Conservation (phyloP, 2,888 invertebrate genomes). For the Chrysolina oricalcia region DNA sequence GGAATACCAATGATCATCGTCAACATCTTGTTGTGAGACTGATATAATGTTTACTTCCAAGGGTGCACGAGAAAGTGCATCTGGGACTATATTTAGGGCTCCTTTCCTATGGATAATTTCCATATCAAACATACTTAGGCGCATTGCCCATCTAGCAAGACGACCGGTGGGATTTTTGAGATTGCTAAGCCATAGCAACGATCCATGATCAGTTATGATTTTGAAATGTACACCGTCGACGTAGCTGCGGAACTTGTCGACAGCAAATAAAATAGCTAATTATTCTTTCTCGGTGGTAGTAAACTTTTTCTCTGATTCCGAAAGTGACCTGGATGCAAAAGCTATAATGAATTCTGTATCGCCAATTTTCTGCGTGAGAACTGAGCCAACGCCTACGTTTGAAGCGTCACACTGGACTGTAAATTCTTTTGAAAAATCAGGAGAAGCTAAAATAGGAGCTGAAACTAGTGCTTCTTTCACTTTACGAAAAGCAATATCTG, state of each 20-base stretch:
- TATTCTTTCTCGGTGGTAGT: no score
- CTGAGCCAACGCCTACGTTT: constrained; percentile 35
- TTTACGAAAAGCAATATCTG: constrained; percentile 38
- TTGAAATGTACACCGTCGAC: no score
- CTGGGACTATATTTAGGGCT: constrained; percentile 31
- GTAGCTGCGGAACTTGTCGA: no score
- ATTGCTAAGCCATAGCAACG: neutral
- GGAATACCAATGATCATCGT: constrained; percentile 20
- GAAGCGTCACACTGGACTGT: constrained; percentile 59
- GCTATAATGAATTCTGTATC: constrained; percentile 51
- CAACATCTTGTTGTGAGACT: neutral
- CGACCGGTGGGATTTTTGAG: constrained; percentile 47
- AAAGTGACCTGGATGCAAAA: constrained; percentile 54
- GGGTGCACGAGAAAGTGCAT: constrained; percentile 37
- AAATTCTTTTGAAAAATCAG: constrained; percentile 54
- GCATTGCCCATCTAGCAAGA: no score
- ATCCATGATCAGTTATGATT: constrained; percentile 35
- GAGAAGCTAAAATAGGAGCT: constrained; percentile 51
- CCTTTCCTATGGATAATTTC: constrained; percentile 43
- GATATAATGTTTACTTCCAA: constrained; percentile 1
- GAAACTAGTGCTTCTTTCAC: no score
- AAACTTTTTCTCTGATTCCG: no score
- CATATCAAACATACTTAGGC: constrained; percentile 44
- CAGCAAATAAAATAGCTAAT: no score
- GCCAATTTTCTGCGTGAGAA: constrained; percentile 39